Percentiles rank a stretch among this genome's conserved stretches.
These are phyloP conservation scores for Temnothorax unifasciatus DNA, from an alignment of 2,888 invertebrate species.

Conservation along the genomic window DNA sequence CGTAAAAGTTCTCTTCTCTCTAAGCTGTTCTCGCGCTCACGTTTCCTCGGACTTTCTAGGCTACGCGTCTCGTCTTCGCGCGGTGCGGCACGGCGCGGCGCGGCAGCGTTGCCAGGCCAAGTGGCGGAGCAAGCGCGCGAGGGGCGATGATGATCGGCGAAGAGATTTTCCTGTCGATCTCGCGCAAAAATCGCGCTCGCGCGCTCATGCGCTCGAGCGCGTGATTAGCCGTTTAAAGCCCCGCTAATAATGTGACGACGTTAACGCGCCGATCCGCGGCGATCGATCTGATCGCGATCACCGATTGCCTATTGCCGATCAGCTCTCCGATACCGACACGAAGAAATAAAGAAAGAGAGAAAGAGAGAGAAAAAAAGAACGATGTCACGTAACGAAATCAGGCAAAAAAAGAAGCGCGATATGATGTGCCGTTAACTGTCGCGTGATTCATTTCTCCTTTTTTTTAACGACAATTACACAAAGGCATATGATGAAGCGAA, in stretches of 20 bases:
- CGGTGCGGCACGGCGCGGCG: not conserved
- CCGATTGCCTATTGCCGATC: not conserved
- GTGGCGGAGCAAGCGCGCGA: not conserved
- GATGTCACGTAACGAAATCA: slow-evolving; percentile 17
- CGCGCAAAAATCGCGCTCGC: slow-evolving; percentile 37
- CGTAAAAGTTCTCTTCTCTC: slow-evolving; percentile 61
- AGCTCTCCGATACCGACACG: not conserved
- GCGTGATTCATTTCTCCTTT: slow-evolving; percentile 20
- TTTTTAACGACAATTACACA: slow-evolving; percentile 11
- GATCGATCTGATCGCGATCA: slow-evolving; percentile 17
- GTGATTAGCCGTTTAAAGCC: slow-evolving; percentile 49
- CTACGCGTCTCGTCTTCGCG: slow-evolving; percentile 48
- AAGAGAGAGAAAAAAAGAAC: not conserved
- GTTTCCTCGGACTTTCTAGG: slow-evolving; percentile 77
- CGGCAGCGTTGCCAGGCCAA: slow-evolving; percentile 36
- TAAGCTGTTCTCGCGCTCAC: slow-evolving; percentile 51
- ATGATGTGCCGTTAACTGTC: slow-evolving; percentile 33
- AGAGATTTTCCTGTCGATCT: slow-evolving; percentile 29
- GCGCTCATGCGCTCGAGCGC: slow-evolving; percentile 32
- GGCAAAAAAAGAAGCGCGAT: not conserved
- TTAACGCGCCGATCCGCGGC: slow-evolving; percentile 35
- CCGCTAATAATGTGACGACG: slow-evolving; percentile 48
- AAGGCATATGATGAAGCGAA: slow-evolving; percentile 12
- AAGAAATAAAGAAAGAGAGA: not conserved
- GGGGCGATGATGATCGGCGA: slow-evolving; percentile 24